Conservation (phyloP, 2,797 vertebrate species). For the Sebastes reedi region DNA sequence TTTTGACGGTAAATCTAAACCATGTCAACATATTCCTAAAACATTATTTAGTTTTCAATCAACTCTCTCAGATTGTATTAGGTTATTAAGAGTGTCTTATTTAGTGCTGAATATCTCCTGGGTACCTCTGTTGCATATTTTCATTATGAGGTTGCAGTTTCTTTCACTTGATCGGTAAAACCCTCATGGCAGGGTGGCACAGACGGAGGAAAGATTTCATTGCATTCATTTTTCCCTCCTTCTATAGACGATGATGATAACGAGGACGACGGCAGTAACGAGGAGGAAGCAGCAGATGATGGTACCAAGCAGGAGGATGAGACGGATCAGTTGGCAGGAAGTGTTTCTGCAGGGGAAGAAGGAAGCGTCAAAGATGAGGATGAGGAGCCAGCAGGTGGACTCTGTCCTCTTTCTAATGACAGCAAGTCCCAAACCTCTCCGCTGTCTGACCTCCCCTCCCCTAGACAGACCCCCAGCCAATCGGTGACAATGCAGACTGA, state of each 20-base stretch:
- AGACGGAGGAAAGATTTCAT: background rate
- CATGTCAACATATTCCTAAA: background rate
- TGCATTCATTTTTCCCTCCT: background rate
- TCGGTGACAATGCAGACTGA: constrained; percentile 40
- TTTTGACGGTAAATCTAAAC: background rate
- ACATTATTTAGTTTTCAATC: background rate
- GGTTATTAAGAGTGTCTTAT: background rate
- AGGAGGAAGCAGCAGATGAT: constrained; percentile 18
- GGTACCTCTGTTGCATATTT: background rate
- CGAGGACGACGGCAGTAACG: constrained; percentile 36
- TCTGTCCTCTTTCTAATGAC: constrained; percentile 38
- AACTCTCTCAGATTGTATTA: background rate
- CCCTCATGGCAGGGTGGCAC: background rate
- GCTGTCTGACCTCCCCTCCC: constrained; percentile 44
- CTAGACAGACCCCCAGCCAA: constrained; percentile 65
- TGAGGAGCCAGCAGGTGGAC: constrained; percentile 47
- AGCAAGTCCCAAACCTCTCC: constrained; percentile 27
- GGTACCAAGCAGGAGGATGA: constrained; percentile 30
- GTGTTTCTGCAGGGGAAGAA: constrained; percentile 29
- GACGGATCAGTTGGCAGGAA: background rate
- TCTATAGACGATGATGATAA: constrained; percentile 65
- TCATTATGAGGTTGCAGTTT: background rate
- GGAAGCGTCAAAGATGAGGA: constrained; percentile 47
- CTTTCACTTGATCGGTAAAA: background rate
- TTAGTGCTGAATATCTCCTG: background rate